Percentiles rank a stretch among this genome's conserved stretches.
These are phyloP conservation scores for Ophonus ardosiacus DNA, from an alignment of 2,888 invertebrate species.

Conservation along the genomic window DNA sequence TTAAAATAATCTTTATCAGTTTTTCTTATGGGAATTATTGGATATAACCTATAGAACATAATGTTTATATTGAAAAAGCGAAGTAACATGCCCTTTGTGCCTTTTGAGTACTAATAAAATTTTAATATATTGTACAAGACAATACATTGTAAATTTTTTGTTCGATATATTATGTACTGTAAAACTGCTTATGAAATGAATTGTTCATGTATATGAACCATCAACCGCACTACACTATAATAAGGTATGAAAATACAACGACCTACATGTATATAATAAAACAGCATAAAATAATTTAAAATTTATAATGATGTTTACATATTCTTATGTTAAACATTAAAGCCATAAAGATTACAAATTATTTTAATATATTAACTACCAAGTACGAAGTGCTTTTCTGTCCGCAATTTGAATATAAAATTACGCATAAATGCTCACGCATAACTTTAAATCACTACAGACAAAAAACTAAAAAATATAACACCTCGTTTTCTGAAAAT, in stretches of 20 bases:
- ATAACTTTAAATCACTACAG: neutral
- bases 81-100: no score
- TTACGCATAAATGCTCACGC: neutral
- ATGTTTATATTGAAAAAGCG: no score
- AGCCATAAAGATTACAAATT: constrained; percentile 14
- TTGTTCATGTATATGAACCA: no score
- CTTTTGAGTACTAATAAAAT: no score
- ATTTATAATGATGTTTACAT: neutral
- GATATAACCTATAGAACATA: no score
- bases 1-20: no score
- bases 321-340: neutral
- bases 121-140: no score
- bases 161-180: no score
- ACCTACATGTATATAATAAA: neutral
- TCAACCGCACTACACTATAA: neutral
- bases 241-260: neutral
- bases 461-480: neutral
- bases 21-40: no score
- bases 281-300: neutral
- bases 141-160: no score
- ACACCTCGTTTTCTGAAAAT: neutral
- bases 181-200: no score
- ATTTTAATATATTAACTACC: constrained; percentile 14
- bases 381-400: neutral
- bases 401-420: constrained; percentile 9